Evolutionary conservation across 2,797 vertebrate species (phyloP), one percentile per base, ranked within the genome.

Genomic region (Pyrrhura leucotis): DNA sequence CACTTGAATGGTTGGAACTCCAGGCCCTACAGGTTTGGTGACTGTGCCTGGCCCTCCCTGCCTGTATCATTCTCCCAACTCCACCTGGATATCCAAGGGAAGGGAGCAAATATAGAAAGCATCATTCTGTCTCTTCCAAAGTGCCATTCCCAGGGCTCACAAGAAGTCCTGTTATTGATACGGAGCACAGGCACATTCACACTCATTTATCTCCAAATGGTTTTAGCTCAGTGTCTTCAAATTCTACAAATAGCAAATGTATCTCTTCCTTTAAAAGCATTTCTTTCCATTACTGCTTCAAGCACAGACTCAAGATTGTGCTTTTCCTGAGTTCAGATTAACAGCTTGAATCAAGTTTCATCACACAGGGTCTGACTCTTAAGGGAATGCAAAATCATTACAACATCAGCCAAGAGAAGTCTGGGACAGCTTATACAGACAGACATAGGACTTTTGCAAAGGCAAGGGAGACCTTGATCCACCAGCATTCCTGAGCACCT

Each of bases 401-500:
- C 85, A 84, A 1, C 26, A 26, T n/a, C 6, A 87, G 16, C 29
- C 44, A 65, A 56, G 22, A 76, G 47, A 69, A 89, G 51, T 37
- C 61, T 35, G 61, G 80, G 74, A 71, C 35, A 54, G 67, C 73
- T 69, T 88, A 48, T 28, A 59, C 42, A 42, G 63, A 48, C 59
- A 81, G 51, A 35, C 53, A 35, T 1, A 26, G 78, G 58, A 53
- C 3, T 4, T 39, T 85, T 76, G 82, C 28, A 79, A 91, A 86
- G 67, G 47, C 51, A 35, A 39, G 51, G 20, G 65, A 89, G 76
- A 84, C 59, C 82, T 67, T 35, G 85, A 86, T 86, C 77, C 80
- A 77, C 33, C 69, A 86, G 74, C 85, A 67, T 68, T 93, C 94
- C 89, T 83, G 47, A 89, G 67, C 35, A 21, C 12, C 26, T 29